Evolutionary conservation across 2,113 vertebrate genomes (phyloP).

Genomic region (pig (Sus scrofa)): T2T-Sscrofa CM000818.6:12018501-12019000

Average conservation of each 20-base stretch:
- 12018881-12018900: not conserved
- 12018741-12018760: constrained; percentile 24
- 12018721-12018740: constrained; percentile 2
- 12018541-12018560: constrained; percentile 52
- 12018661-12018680: not conserved
- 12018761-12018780: not conserved
- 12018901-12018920: not conserved
- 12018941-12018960: not conserved
- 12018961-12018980: not conserved
- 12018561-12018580: not conserved
- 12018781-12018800: constrained; percentile 26
- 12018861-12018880: not conserved
- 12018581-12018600: constrained; percentile 36
- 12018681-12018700: constrained; percentile 40
- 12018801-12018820: not conserved
- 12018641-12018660: not conserved
- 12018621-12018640: constrained; percentile 49
- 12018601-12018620: not conserved
- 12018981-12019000: not conserved
- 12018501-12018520: constrained; percentile 31
- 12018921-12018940: constrained; percentile 16
- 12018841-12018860: constrained; percentile 6
- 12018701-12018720: constrained; percentile 52
- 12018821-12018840: not conserved
- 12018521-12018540: constrained; percentile 15